Evolutionary conservation across 2,888 invertebrate genomes (phyloP).

Genomic region (Diaperis boleti): DNA sequence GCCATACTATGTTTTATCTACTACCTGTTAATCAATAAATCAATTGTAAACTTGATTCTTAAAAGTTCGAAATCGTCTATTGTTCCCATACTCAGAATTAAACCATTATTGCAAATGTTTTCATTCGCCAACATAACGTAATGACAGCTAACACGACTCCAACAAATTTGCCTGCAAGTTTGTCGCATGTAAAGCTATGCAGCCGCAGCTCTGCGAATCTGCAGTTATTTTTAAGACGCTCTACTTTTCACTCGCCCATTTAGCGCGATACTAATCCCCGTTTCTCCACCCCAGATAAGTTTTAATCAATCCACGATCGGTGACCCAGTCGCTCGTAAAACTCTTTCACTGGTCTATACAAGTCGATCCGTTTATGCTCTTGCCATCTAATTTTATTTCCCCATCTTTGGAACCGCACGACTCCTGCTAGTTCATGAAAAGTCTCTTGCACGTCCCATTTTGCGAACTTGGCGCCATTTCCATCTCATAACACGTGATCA

Average conservation of each 20-base stretch:
- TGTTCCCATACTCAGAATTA: too few species aligned
- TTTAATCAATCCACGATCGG: conserved; percentile 19
- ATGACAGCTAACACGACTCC: too few species aligned
- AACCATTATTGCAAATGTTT: too few species aligned
- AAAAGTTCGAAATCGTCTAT: too few species aligned
- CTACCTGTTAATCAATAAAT: too few species aligned
- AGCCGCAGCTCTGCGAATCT: too few species aligned
- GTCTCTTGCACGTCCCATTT: conserved; percentile 6
- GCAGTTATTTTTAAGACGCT: background rate
- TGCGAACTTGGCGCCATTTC: conserved; percentile 12
- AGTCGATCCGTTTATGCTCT: conserved; percentile 14
- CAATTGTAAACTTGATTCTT: too few species aligned
- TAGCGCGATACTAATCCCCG: conserved; percentile 18
- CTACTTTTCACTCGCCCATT: conserved; percentile 15
- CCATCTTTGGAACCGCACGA: background rate
- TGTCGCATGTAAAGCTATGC: too few species aligned
- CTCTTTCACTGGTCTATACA: conserved; percentile 5
- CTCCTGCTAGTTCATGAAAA: conserved; percentile 17
- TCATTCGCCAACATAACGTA: too few species aligned
- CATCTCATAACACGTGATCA: conserved; percentile 3
- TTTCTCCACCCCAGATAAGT: conserved; percentile 6
- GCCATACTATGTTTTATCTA: too few species aligned
- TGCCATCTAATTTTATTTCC: conserved; percentile 21
- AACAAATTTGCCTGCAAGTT: too few species aligned
- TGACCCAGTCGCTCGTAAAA: conserved; percentile 12